A percentile compares a stretch with the other conserved stretches of the same genome.
Conservation (phyloP, 2,888 invertebrate species). For the Leucozona laternaria region DNA sequence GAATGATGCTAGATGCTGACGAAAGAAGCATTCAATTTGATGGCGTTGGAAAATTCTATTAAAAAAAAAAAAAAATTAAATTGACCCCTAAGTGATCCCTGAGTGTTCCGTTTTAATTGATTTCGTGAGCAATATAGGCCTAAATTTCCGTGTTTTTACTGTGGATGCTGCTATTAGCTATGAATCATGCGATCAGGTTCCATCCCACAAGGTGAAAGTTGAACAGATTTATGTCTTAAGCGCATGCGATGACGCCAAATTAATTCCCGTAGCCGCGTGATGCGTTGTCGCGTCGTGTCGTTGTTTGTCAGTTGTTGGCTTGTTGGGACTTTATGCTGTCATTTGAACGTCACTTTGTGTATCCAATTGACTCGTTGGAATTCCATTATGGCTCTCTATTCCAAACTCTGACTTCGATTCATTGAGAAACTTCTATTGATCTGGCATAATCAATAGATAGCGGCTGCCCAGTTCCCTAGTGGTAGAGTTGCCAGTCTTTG, state of each 20-base stretch:
- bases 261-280: constrained; percentile 16
- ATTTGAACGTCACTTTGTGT: constrained; percentile 60
- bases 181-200: constrained; percentile 31
- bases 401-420: constrained; percentile 40
- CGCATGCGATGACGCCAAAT: constrained; percentile 38
- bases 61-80: background rate
- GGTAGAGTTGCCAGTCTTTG: constrained; percentile 2
- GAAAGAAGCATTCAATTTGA: constrained; percentile 52
- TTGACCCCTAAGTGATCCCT: constrained; percentile 58
- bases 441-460: constrained; percentile 58
- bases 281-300: background rate
- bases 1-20: constrained; percentile 9
- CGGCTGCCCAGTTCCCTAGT: constrained; percentile 33
- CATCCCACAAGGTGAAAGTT: constrained; percentile 59
- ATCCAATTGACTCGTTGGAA: constrained; percentile 66
- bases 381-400: constrained; percentile 18
- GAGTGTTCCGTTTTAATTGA: constrained; percentile 63
- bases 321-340: constrained; percentile 40
- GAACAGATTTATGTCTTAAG: constrained; percentile 32
- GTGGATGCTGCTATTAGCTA: constrained; percentile 46
- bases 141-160: constrained; percentile 15
- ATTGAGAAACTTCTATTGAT: constrained; percentile 64
- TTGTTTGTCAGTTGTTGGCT: background rate
- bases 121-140: constrained; percentile 51
- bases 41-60: constrained; percentile 44